A percentile compares a stretch with the other conserved stretches of the same genome.
Evolutionary conservation across 2,113 vertebrate genomes (phyloP).

Genomic region (Struthio camelus): DNA sequence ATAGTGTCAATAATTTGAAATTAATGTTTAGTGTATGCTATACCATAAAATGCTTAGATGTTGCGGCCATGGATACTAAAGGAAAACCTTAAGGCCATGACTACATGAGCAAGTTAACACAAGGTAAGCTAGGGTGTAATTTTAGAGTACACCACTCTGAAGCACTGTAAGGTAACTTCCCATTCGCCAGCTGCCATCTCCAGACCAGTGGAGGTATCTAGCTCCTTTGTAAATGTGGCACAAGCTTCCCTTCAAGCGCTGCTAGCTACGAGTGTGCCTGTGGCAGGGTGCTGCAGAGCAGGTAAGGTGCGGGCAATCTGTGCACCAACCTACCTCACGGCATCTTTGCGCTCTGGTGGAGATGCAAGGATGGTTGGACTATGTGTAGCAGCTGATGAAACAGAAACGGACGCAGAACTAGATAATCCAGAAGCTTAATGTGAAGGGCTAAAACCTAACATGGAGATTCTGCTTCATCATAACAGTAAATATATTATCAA

Average conservation of each 20-base stretch:
- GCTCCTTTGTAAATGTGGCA: neutral
- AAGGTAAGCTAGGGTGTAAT: conserved; percentile 40
- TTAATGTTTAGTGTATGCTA: conserved; percentile 50
- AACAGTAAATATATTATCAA: neutral
- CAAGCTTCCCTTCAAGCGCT: neutral
- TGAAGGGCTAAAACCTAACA: neutral
- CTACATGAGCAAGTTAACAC: conserved; percentile 48
- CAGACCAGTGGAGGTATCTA: neutral
- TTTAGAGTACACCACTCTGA: neutral
- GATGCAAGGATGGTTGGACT: neutral
- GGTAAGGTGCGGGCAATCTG: neutral
- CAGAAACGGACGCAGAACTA: neutral
- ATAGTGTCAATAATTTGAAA: conserved; percentile 65
- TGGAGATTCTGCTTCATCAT: neutral
- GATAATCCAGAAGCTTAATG: neutral
- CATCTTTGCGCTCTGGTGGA: neutral
- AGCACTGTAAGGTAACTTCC: conserved; percentile 9
- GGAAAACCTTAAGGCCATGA: conserved; percentile 54
- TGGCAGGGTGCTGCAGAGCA: neutral
- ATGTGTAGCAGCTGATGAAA: neutral
- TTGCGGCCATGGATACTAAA: conserved; percentile 49
- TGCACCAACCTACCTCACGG: neutral
- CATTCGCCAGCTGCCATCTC: neutral
- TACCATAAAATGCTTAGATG: conserved; percentile 55
- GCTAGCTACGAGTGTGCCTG: neutral